These are phyloP conservation scores for Molothrus aeneus DNA, from an alignment of 2,797 vertebrate genomes.

Conservation along the genomic window DNA sequence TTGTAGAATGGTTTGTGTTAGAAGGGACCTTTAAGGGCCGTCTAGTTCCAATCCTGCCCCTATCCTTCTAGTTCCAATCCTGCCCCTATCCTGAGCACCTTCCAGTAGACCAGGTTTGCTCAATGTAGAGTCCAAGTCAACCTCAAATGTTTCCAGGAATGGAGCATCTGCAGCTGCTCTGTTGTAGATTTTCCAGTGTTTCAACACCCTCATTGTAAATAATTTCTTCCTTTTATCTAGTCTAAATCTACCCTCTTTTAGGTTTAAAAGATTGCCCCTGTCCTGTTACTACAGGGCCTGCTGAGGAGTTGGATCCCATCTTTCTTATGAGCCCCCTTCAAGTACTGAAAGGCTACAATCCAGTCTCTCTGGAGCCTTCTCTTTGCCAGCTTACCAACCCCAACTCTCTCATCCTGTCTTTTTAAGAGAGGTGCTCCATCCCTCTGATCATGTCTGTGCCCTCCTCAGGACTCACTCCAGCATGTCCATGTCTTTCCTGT, in stretches of 20 bases:
- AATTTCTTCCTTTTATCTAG: neutral
- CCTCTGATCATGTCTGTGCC: neutral
- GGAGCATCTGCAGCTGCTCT: neutral
- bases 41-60: neutral
- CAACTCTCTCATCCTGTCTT: neutral
- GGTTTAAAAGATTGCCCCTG: neutral
- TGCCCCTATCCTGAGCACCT: neutral
- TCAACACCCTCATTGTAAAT: neutral
- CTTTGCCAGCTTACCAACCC: neutral
- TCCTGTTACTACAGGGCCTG: neutral
- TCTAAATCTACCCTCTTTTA: neutral
- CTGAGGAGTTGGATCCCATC: neutral
- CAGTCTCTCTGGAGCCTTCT: neutral
- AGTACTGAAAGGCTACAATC: neutral
- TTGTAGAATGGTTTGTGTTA: neutral
- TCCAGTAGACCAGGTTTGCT: neutral
- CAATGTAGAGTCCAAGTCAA: no score
- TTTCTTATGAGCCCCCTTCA: neutral
- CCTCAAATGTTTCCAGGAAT: neutral
- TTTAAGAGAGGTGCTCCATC: neutral
- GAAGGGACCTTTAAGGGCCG: neutral
- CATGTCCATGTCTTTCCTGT: neutral
- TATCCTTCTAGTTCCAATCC: neutral
- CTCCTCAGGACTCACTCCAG: neutral
- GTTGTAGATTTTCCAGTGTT: neutral